Evolutionary conservation across 1,140 invertebrate species (phyloP), one percentile per base, ranked within the genome.

Genomic region (Atopsyche davidsoni): DNA sequence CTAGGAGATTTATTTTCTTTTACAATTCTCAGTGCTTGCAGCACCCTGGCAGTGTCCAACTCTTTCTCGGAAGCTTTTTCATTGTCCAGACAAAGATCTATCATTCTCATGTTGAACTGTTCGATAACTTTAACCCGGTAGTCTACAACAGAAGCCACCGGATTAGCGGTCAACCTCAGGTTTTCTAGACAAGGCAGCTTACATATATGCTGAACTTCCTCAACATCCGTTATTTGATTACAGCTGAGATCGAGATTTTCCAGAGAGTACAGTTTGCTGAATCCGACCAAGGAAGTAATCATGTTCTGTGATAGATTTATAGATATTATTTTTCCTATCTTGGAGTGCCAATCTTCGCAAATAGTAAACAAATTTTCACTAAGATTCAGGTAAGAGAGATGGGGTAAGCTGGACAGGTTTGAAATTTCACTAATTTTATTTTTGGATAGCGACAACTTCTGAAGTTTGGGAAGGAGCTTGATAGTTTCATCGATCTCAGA

Each of bases 121-220:
- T 89, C 85, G 42, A 97, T 73, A 0, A 94, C 86, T 64, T 89
- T 89, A 0, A 92, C 85, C 62, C 94, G 78, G 67, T 96, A 98
- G 70, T 97, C 94, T 56, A 89, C 77, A 25, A 83, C 78, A 2
- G 82, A 69, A 0, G 91, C 87, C 0, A 98, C 84, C 25, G 90
- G 87, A 75, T 98, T 97, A 0, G 89, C 92, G 11, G 85, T 88
- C 11, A 97, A 69, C 59, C 83, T 78, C 4, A 97, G 68, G 65
- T 87, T 80, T 63, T 95, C 92, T 41, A 98, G 69, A 64, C 90
- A 88, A 0, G 92, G 92, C 9, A 97, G 68, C 54, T 78, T 77
- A 16, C 86, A 82, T 14, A 96, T 77, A 65, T 87, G 72, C 42
- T 83, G 78, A 0, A 96, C 81, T 66, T 96, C 89, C 46, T 85